Percentiles rank a stretch among this genome's conserved stretches.
Evolutionary conservation across 2,113 vertebrate genomes (phyloP).

Genomic region (Lates calcarifer): DNA sequence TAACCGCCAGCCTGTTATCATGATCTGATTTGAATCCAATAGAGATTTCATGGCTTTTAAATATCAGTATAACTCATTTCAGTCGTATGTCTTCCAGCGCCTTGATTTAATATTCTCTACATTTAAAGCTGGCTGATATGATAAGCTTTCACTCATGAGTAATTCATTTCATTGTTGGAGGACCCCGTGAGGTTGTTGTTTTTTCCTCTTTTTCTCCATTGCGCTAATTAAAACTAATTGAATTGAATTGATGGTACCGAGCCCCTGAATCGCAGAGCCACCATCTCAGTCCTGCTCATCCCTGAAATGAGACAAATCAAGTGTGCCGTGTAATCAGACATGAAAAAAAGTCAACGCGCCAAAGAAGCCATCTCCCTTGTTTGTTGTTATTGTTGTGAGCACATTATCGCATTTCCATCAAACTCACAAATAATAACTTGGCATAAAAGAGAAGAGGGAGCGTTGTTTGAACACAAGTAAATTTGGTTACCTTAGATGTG

Average conservation of each 20-base stretch:
- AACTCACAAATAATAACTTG: slow-evolving; percentile 50
- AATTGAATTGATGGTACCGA: slow-evolving; percentile 76
- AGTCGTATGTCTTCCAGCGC: slow-evolving; percentile 55
- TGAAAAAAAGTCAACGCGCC: slow-evolving; percentile 53
- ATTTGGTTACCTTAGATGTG: slow-evolving; percentile 14
- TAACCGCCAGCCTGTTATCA: slow-evolving; percentile 55
- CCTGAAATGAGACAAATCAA: slow-evolving; percentile 82
- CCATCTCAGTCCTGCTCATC: slow-evolving; percentile 75
- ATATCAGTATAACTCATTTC: slow-evolving; percentile 63
- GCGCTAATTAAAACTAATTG: slow-evolving; percentile 82
- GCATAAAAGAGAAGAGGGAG: slow-evolving; percentile 21
- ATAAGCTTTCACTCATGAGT: slow-evolving; percentile 81
- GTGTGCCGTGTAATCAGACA: slow-evolving; percentile 78
- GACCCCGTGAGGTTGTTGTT: slow-evolving; percentile 67
- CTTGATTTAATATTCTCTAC: slow-evolving; percentile 77
- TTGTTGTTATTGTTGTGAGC: slow-evolving; percentile 64
- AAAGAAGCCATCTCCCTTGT: slow-evolving; percentile 62
- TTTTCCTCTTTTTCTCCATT: slow-evolving; percentile 67
- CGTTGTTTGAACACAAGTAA: slow-evolving; percentile 38
- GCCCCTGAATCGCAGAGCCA: slow-evolving; percentile 55
- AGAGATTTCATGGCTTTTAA: slow-evolving; percentile 68
- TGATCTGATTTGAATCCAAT: slow-evolving; percentile 65
- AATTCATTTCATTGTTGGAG: slow-evolving; percentile 80
- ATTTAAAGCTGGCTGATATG: slow-evolving; percentile 75
- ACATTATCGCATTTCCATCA: slow-evolving; percentile 59